Evolutionary conservation across 2,113 vertebrate species (phyloP), one percentile per base, ranked within the genome.

Genomic region (Noctilio leporinus): DNA sequence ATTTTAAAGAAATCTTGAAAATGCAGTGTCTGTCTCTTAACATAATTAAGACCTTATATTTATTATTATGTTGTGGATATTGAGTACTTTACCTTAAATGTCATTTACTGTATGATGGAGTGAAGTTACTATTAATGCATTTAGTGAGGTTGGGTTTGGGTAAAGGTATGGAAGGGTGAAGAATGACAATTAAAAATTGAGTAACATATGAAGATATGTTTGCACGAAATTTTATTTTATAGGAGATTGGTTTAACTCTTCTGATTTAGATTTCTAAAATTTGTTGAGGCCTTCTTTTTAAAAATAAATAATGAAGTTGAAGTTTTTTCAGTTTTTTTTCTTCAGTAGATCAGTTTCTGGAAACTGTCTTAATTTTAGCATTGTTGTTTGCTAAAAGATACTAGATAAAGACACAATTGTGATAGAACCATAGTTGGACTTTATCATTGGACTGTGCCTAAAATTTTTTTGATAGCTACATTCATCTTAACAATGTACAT

Each of bases 1-100:
- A 30, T 83, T 33, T 82, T 84, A 85, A 81, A 91, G 62, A 96
- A 81, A 72, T 93, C 17, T 92, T 94, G 35, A 67, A 96, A 95
- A 89, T 87, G 43, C n/a, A 38, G 83, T 77, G 69, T 20, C 81
- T 92, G 28, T 91, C 5, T 86, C 69, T 91, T 95, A 69, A 17
- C 9, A 83, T 89, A n/a, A 19, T 80, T 3, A 28, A 33, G n/a
- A 73, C 15, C 91, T 53, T 59, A 2, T 87, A 59, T 85, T 93
- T 94, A 82, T 83, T 81, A 33, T 87, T 72, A n/a, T 20, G 24
- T 92, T 85, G 47, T 81, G 28, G 82, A 19, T 95, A 28, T 92
- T 93, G 75, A 47, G 30, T 19, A 69, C 62, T 55, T 69, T 93
- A 62, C 55, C 22, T 96, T 92, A 91, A 49, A 19, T 26, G 22